These are phyloP conservation scores for Tretioscincus oriximinensis DNA, from an alignment of 2,113 vertebrate genomes.

Conservation along the genomic window DNA sequence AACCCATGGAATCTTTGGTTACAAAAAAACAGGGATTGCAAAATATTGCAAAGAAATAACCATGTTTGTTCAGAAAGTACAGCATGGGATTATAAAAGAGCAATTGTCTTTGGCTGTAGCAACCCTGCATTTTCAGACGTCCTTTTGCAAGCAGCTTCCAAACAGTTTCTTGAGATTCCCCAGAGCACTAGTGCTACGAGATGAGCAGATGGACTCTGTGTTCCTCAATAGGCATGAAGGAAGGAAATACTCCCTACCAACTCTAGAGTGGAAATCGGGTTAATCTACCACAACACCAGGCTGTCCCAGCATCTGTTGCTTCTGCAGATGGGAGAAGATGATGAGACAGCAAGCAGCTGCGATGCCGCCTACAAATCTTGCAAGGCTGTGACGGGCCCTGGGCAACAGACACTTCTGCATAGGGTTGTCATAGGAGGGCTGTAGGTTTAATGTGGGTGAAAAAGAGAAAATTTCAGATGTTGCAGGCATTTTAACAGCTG, in stretches of 20 bases:
- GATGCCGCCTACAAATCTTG: neutral
- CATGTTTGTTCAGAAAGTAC: too few relatives aligned
- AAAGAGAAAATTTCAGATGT: neutral
- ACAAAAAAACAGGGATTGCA: too few relatives aligned
- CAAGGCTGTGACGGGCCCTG: neutral
- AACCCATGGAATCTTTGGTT: neutral
- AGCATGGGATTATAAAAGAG: neutral
- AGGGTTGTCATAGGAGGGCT: too few relatives aligned
- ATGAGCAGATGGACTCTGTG: neutral
- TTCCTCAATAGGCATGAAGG: neutral
- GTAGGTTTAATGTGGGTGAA: too few relatives aligned
- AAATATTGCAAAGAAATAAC: too few relatives aligned
- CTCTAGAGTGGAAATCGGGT: neutral
- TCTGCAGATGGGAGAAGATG: slow-evolving; percentile 10
- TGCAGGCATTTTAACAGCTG: too few relatives aligned
- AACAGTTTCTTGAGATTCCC: neutral
- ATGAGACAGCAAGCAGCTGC: slow-evolving; percentile 1
- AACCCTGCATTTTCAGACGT: neutral
- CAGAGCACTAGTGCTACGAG: neutral
- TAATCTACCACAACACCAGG: slow-evolving; percentile 11
- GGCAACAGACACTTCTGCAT: neutral
- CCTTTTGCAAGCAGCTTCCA: neutral
- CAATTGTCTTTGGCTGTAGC: neutral
- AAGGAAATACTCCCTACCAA: neutral
- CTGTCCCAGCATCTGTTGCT: slow-evolving; percentile 4